These are phyloP conservation scores for Camelus dromedarius DNA, from an alignment of 2,113 vertebrate species.

Conservation along the genomic window DNA sequence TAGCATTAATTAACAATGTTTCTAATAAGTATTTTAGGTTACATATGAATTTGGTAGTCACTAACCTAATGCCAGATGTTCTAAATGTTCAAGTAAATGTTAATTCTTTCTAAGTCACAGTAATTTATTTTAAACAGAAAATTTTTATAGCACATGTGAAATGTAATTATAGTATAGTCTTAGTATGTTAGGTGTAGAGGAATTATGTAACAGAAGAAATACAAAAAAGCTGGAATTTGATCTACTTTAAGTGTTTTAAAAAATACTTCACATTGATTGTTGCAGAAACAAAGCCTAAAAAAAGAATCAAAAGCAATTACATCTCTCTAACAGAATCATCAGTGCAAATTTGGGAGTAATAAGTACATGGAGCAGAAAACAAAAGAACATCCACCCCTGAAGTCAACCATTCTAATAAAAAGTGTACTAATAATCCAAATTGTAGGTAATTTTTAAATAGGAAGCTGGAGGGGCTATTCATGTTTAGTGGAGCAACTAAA, in stretches of 20 bases:
- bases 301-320: slow-evolving; percentile 39
- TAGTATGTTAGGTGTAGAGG: slow-evolving; percentile 11
- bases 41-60: slow-evolving; percentile 52
- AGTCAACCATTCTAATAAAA: not conserved
- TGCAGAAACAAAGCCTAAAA: slow-evolving; percentile 33
- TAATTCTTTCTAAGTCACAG: slow-evolving; percentile 58
- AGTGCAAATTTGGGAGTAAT: not conserved
- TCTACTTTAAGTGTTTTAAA: slow-evolving; percentile 46
- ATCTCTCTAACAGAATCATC: slow-evolving; percentile 21
- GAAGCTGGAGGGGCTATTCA: slow-evolving; percentile 16
- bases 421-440: not conserved
- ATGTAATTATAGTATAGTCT: slow-evolving; percentile 15
- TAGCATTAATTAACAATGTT: slow-evolving; percentile 33
- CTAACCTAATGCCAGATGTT: slow-evolving; percentile 43
- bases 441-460: slow-evolving; percentile 17
- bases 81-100: slow-evolving; percentile 46
- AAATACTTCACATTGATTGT: not conserved
- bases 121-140: slow-evolving; percentile 55
- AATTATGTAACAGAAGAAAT: slow-evolving; percentile 50
- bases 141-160: slow-evolving; percentile 52
- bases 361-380: not conserved
- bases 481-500: not conserved
- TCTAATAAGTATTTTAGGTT: slow-evolving; percentile 43
- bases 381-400: not conserved
- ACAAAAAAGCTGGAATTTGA: not conserved